Percentiles rank a stretch among this genome's conserved stretches.
Conservation (phyloP, 37 sponge, comb jelly and placozoan genomes). For the Axinella damicornis region DNA sequence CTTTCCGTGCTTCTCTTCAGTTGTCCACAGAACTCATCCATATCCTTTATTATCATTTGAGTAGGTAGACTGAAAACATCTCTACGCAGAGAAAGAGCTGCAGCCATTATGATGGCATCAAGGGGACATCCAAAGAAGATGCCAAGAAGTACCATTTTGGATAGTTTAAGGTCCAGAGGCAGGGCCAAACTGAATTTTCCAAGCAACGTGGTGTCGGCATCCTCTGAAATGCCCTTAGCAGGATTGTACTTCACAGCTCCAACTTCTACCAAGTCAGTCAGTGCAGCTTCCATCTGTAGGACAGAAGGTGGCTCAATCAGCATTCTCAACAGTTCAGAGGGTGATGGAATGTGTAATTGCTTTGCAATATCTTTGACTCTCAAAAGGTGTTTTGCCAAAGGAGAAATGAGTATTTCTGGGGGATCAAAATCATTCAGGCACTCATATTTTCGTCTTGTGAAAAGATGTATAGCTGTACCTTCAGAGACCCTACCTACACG, state of each 20-base stretch:
- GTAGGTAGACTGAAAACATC: conserved; percentile 48
- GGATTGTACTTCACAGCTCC: conserved; percentile 31
- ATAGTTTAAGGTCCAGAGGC: conserved; percentile 51
- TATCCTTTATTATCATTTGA: conserved; percentile 11
- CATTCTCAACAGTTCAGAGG: conserved; percentile 29
- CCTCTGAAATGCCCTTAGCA: conserved; percentile 5
- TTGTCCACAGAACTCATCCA: conserved; percentile 8
- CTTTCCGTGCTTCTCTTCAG: conserved; percentile 13
- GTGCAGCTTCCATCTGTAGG: conserved; percentile 40
- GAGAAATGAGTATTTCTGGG: conserved; percentile 36
- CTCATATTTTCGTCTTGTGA: conserved; percentile 27
- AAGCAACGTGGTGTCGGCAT: conserved; percentile 35
- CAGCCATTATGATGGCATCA: conserved; percentile 59
- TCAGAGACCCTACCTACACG: conserved; percentile 58
- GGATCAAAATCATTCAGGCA: conserved; percentile 23
- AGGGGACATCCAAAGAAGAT: conserved; percentile 54
- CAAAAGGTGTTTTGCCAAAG: conserved; percentile 36
- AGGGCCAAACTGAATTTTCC: conserved; percentile 48
- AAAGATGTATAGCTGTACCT: conserved; percentile 56
- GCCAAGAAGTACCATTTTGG: conserved; percentile 39
- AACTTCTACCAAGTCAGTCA: conserved; percentile 25
- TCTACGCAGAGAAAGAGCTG: conserved; percentile 31
- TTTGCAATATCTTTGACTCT: conserved; percentile 22
- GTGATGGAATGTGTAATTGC: neutral
- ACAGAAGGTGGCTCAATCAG: conserved; percentile 50